Evolutionary conservation across 2,888 invertebrate genomes (phyloP).

Genomic region (Agriopis marginaria): DNA sequence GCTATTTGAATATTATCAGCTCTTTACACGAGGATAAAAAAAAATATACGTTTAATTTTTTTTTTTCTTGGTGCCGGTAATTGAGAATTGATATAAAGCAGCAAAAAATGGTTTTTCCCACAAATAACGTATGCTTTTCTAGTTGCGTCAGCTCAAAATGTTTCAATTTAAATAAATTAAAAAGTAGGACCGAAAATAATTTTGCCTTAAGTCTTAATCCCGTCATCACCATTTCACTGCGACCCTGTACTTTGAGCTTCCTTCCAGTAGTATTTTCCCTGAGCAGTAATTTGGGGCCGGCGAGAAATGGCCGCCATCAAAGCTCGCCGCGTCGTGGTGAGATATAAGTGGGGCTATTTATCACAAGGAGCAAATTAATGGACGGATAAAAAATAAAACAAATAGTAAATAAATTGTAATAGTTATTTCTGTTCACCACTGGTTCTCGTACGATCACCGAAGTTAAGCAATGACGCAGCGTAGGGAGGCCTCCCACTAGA

Average conservation of each 20-base stretch:
- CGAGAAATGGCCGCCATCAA: conserved; percentile 37
- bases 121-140: too few species aligned
- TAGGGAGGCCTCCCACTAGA: too few species aligned
- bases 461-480: too few species aligned
- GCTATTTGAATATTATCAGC: too few species aligned
- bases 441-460: too few species aligned
- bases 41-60: too few species aligned
- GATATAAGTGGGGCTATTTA: conserved; percentile 34
- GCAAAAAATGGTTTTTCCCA: too few species aligned
- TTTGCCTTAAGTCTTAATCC: conserved; percentile 3
- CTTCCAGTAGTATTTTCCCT: conserved; percentile 28
- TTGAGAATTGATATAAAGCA: too few species aligned
- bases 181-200: not conserved
- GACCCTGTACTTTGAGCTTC: conserved; percentile 36
- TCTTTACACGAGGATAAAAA: too few species aligned
- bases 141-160: not conserved
- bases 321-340: conserved; percentile 19
- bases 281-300: conserved; percentile 34
- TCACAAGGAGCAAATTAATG: conserved; percentile 11
- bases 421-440: too few species aligned
- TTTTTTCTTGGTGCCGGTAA: too few species aligned
- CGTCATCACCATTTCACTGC: conserved; percentile 11
- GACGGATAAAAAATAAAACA: not conserved
- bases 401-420: too few species aligned
- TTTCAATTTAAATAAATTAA: not conserved